Conservation (phyloP, 2,113 vertebrate genomes). For the Poecilia latipinna region DNA sequence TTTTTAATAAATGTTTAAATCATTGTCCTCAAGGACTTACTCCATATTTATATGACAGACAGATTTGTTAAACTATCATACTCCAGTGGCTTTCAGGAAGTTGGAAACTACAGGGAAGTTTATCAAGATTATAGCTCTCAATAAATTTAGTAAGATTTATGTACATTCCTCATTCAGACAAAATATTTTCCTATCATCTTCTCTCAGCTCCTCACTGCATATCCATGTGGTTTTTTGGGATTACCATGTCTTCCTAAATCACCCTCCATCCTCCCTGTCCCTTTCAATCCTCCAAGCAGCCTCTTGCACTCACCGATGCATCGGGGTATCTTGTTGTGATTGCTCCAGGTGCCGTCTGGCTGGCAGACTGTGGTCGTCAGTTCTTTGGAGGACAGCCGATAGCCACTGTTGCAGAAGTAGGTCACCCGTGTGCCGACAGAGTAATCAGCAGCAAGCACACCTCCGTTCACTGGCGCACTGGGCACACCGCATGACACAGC, state of each 20-base stretch:
- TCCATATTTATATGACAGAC: slow-evolving; percentile 17
- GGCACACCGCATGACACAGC: slow-evolving; percentile 96
- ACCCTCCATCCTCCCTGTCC: neutral
- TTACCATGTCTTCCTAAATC: slow-evolving; percentile 12
- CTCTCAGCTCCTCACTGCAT: neutral
- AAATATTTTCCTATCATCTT: neutral
- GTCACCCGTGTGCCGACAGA: slow-evolving; percentile 91
- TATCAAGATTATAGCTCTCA: neutral
- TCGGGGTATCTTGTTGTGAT: slow-evolving; percentile 95
- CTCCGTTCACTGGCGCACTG: slow-evolving; percentile 89
- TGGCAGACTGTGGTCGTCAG: slow-evolving; percentile 92
- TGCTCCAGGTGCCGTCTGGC: slow-evolving; percentile 94
- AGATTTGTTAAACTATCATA: slow-evolving; percentile 18
- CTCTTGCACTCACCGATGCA: slow-evolving; percentile 89
- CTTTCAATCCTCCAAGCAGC: neutral
- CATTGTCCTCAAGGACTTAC: neutral
- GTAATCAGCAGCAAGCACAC: slow-evolving; percentile 93
- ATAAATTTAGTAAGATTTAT: neutral
- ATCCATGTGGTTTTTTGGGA: neutral
- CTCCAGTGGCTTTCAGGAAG: slow-evolving; percentile 5
- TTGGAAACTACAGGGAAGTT: neutral
- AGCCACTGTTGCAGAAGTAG: slow-evolving; percentile 95
- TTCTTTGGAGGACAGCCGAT: slow-evolving; percentile 92
- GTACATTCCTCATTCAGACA: neutral
- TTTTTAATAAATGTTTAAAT: slow-evolving; percentile 18